Percentiles rank a stretch among this genome's conserved stretches.
phyloP scores from a whole-genome alignment of 2,113 vertebrate genomes.

The Chaetodon auriga region DNA sequence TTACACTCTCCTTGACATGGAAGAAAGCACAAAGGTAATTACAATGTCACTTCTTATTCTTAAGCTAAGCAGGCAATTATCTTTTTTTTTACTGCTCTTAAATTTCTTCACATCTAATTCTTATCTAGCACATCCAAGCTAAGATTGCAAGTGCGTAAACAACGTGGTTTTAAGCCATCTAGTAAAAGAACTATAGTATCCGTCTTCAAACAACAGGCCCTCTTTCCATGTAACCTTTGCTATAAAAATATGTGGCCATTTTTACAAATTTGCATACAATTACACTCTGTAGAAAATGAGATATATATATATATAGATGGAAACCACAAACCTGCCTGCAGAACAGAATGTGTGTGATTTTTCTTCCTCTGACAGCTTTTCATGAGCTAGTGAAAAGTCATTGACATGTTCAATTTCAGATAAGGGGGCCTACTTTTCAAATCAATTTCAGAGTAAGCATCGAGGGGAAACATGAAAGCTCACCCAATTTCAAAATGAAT shows the following conservation, averaged over 20 bases:
- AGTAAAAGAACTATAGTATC: not conserved
- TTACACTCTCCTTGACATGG: not conserved
- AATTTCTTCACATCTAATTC: not conserved
- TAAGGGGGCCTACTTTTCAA: slow-evolving; percentile 64
- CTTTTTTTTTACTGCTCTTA: not conserved
- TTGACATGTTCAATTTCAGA: slow-evolving; percentile 68
- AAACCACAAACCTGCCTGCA: slow-evolving; percentile 40
- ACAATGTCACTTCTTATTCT: slow-evolving; percentile 7
- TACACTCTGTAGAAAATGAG: slow-evolving; percentile 3
- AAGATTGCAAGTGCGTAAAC: not conserved
- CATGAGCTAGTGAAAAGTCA: slow-evolving; percentile 57
- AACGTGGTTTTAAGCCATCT: not conserved
- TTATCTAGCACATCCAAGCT: not conserved
- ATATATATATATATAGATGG: slow-evolving; percentile 1
- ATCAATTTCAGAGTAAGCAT: slow-evolving; percentile 59
- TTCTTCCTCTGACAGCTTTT: slow-evolving; percentile 17
- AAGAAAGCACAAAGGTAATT: slow-evolving; percentile 1
- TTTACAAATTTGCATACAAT: slow-evolving; percentile 19
- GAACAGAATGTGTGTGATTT: slow-evolving; percentile 14
- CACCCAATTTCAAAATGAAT: slow-evolving; percentile 49
- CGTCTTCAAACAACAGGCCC: not conserved
- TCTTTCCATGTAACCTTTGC: not conserved
- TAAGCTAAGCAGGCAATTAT: not conserved
- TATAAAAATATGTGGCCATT: slow-evolving; percentile 2
- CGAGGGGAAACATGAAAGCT: slow-evolving; percentile 37